Conservation (phyloP, 2,888 invertebrate species). For the Ennomos fuscantarius region DNA sequence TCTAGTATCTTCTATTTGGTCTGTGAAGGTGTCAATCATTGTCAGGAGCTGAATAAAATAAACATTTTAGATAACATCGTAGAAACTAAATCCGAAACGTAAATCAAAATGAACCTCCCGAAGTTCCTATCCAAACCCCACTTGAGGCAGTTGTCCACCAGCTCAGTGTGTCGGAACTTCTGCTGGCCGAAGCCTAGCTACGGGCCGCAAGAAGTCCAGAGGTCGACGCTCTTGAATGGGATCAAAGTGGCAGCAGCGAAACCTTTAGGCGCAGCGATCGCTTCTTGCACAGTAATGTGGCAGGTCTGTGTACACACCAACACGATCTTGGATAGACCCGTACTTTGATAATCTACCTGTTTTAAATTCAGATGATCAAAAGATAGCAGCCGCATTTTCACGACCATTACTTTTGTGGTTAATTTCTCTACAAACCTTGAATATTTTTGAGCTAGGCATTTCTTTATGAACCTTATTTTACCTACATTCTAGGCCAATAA, state of each 20-base stretch:
- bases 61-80: background rate
- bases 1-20: too few relatives aligned
- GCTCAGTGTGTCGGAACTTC: slow-evolving; percentile 11
- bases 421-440: too few relatives aligned
- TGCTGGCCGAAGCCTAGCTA: slow-evolving; percentile 55
- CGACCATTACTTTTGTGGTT: too few relatives aligned
- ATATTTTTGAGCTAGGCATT: too few relatives aligned
- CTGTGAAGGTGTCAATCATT: too few relatives aligned
- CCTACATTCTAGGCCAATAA: too few relatives aligned
- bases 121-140: background rate
- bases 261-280: slow-evolving; percentile 56
- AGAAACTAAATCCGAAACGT: background rate
- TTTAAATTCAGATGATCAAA: too few relatives aligned
- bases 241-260: slow-evolving; percentile 59
- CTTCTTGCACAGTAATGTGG: slow-evolving; percentile 71
- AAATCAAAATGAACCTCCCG: background rate
- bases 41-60: slow-evolving; percentile 1
- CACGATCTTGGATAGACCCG: too few relatives aligned
- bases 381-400: too few relatives aligned
- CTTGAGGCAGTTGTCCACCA: slow-evolving; percentile 8
- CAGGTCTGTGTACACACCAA: slow-evolving; percentile 53
- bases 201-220: slow-evolving; percentile 63
- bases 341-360: too few relatives aligned
- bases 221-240: slow-evolving; percentile 63
- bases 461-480: too few relatives aligned